Base-by-base conservation (phyloP, 2,888 invertebrate genomes). In the Pandemis cinnamomeana region DNA sequence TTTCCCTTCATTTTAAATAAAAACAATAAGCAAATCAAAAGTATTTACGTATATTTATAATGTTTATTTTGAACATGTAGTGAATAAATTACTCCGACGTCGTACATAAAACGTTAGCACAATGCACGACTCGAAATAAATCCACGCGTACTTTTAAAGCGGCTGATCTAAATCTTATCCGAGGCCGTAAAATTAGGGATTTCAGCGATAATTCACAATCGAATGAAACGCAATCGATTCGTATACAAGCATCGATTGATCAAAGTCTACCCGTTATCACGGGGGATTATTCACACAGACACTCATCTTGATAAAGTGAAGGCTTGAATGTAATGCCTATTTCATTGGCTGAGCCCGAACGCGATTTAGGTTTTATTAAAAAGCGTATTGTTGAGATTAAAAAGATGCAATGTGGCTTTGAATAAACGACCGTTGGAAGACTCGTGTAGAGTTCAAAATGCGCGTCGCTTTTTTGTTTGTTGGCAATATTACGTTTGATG, bases 251-350 rank as follows among this genome's bases (percentile, higher is more conserved):
- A 88, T 89, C 92, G 87, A 92, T 92, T 88, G 86, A 90, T 92
- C 92, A 91, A 89, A 81, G 92, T 91, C 90, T 71, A 76, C 76
- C 66, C 77, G 71, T 79, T 89, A 90, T 90, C 90, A 84, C 78
- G 75, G 85, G 75, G 87, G 83, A 90, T 92, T 90, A 91, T 82
- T 92, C 89, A 91, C 80, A 77, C 77, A 53, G 88, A 88, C 89
- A 84, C 83, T 86, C 82, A 92, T 92, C 91, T 91, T 89, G 91
- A 92, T 91, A 88, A 89, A 89, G 82, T 76, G 82, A 72, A 60
- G 75, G 55, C 66, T 63, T 63, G 64, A 36, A 36, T 20, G 36
- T 67, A 67, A 67, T 51, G 41, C 67, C 67, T 15, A 46, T 53
- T 67, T 67, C 11, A 67, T 67, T 67, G 67, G 67, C 41, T 7